Conservation (phyloP, 2,797 vertebrate genomes). For the Sebastes matsubarae region DNA sequence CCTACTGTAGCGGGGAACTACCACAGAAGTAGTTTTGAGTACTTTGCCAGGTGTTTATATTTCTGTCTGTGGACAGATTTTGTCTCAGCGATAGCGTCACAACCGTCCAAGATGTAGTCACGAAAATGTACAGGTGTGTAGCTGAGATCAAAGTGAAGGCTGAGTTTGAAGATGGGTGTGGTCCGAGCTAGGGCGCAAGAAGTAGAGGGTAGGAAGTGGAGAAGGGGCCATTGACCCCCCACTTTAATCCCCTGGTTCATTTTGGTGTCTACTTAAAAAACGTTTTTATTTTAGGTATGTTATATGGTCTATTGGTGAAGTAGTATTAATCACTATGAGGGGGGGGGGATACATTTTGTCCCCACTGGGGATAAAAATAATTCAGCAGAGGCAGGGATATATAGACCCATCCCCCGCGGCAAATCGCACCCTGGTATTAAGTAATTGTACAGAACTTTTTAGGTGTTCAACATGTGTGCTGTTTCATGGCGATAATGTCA, state of each 20-base stretch:
- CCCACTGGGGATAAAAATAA: not conserved
- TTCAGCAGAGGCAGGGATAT: not conserved
- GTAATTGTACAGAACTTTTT: conserved; percentile 8
- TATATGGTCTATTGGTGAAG: not conserved
- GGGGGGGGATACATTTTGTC: too few relatives aligned
- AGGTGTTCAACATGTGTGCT: not conserved
- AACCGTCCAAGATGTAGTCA: too few relatives aligned
- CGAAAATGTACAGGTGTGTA: too few relatives aligned
- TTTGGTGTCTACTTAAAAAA: not conserved
- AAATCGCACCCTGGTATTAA: not conserved
- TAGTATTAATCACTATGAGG: not conserved
- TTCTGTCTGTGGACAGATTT: too few relatives aligned
- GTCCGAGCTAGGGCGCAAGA: too few relatives aligned
- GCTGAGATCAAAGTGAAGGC: too few relatives aligned
- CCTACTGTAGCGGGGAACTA: not conserved
- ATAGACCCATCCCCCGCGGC: not conserved
- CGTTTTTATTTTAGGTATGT: not conserved
- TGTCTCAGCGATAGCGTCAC: too few relatives aligned
- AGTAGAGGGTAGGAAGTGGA: too few relatives aligned
- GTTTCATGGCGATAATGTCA: conserved; percentile 39
- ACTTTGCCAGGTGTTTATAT: too few relatives aligned
- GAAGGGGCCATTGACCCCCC: too few relatives aligned
- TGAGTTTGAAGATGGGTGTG: not conserved
- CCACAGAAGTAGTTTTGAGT: not conserved
- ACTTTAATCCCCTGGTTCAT: not conserved